phyloP scores from a whole-genome alignment of 2,797 vertebrate species.

The Sebastes hubbsi region DNA sequence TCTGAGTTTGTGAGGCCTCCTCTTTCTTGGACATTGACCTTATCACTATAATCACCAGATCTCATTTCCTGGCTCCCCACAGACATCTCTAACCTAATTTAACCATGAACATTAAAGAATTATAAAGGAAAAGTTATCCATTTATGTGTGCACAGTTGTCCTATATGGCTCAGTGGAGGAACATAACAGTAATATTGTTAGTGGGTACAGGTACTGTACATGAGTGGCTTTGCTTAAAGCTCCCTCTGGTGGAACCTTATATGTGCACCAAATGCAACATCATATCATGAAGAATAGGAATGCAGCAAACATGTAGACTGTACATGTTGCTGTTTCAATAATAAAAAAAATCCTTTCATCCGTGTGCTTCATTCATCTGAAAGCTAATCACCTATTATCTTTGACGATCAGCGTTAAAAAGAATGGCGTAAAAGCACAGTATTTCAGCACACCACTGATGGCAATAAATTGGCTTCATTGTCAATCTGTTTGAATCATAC shows the following conservation, averaged over 20 bases:
- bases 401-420: neutral
- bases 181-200: neutral
- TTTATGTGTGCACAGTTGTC: neutral
- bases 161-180: neutral
- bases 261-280: neutral
- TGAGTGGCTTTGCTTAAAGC: constrained; percentile 59
- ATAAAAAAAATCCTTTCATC: neutral
- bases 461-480: neutral
- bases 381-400: neutral
- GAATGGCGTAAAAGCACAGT: neutral
- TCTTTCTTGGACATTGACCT: neutral
- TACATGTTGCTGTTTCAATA: neutral
- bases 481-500: neutral
- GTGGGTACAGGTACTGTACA: neutral
- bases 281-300: neutral
- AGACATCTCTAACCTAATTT: neutral
- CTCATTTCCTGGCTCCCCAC: neutral
- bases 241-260: constrained; percentile 65
- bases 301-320: neutral
- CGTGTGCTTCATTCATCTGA: neutral
- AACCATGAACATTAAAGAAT: neutral
- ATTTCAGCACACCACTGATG: neutral
- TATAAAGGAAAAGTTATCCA: neutral
- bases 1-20: neutral
- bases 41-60: constrained; percentile 17